Evolutionary conservation across 2,113 vertebrate species (phyloP).

Genomic region (Phalacrocorax brasilianus): DNA sequence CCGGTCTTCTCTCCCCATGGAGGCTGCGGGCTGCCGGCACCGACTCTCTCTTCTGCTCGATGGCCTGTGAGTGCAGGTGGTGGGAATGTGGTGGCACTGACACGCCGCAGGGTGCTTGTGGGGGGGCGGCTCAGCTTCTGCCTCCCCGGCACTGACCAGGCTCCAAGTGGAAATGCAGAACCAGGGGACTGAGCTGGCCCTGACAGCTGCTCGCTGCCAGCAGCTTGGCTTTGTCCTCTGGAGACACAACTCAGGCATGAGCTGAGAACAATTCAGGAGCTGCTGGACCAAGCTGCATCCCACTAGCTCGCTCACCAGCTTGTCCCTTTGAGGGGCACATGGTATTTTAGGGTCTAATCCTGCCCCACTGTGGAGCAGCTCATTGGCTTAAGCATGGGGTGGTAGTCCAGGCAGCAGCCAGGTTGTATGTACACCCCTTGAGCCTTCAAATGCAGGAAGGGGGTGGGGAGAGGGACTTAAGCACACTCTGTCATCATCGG

Average conservation of each 20-base stretch:
- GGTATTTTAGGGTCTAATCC: not conserved
- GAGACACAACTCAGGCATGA: not conserved
- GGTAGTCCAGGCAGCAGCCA: not conserved
- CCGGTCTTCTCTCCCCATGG: fast-evolving
- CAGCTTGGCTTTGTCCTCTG: not conserved
- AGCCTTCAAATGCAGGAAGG: not conserved
- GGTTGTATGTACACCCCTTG: not conserved
- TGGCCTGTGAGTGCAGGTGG: not conserved
- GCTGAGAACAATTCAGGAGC: not conserved
- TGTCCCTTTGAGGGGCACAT: not conserved
- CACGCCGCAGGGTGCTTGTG: fast-evolving
- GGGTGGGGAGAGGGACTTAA: not conserved
- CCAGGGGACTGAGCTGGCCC: not conserved
- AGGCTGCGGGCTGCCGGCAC: not conserved
- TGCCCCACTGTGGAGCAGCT: not conserved
- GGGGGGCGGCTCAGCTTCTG: not conserved
- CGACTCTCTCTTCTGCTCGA: not conserved
- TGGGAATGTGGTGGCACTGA: not conserved
- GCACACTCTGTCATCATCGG: not conserved
- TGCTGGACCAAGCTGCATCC: not conserved
- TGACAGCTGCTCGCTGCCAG: too few species aligned
- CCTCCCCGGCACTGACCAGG: not conserved
- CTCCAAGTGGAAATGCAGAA: not conserved
- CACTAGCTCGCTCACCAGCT: not conserved
- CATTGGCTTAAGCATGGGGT: not conserved